These are phyloP conservation scores for Temnothorax curvispinosus DNA, from an alignment of 1,140 invertebrate genomes.

Conservation along the genomic window DNA sequence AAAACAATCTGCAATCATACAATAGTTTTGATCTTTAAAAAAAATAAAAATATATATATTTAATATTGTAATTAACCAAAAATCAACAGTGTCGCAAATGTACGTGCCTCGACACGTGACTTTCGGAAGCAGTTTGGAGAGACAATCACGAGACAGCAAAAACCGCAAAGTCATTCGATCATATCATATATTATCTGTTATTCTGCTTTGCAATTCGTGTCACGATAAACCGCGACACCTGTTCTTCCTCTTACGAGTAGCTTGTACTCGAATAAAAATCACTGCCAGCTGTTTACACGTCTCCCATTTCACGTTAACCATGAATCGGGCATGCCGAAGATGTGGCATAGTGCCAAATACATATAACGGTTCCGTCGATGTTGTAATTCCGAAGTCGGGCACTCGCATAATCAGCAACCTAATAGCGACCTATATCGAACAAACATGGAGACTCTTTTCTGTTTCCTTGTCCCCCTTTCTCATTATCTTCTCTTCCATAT, in stretches of 20 bases:
- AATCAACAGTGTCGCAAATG: not conserved
- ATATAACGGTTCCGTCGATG: slow-evolving; percentile 78
- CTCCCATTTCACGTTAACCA: slow-evolving; percentile 63
- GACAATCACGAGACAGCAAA: not conserved
- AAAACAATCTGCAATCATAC: not conserved
- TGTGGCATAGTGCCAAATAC: slow-evolving; percentile 80
- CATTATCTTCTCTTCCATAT: not conserved
- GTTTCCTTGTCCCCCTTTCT: slow-evolving; percentile 50
- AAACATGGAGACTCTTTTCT: slow-evolving; percentile 23
- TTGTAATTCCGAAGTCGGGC: slow-evolving; percentile 72
- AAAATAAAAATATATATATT: not conserved
- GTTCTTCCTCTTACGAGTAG: slow-evolving; percentile 54
- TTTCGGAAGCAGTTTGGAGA: slow-evolving; percentile 1
- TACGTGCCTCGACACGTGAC: not conserved
- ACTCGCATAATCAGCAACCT: slow-evolving; percentile 75
- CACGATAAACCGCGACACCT: slow-evolving; percentile 64
- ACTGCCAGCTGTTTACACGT: slow-evolving; percentile 69
- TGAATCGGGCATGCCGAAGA: slow-evolving; percentile 74
- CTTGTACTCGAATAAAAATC: slow-evolving; percentile 69
- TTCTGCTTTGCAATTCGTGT: slow-evolving; percentile 63
- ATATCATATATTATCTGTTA: slow-evolving; percentile 52
- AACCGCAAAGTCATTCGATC: slow-evolving; percentile 19
- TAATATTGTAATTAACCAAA: not conserved
- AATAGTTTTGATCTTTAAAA: not conserved
- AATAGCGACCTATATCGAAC: slow-evolving; percentile 74